Base-by-base conservation (phyloP, 1,140 invertebrate genomes). In the Sitophilus oryzae region DNA sequence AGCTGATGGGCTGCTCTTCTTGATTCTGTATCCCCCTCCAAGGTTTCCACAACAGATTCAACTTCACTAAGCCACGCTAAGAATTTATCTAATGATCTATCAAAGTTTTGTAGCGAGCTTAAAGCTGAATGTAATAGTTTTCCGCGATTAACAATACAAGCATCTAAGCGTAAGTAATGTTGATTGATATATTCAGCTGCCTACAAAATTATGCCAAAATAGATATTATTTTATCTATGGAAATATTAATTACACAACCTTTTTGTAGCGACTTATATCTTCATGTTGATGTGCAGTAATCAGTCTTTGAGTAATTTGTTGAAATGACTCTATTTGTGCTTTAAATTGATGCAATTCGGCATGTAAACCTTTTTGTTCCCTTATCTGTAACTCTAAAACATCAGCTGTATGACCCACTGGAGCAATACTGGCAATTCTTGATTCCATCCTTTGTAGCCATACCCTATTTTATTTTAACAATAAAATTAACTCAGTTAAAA, bases 321-420 rank as follows among this genome's bases (percentile, higher is more conserved):
- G 92, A 74, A 96, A 91, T 59, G 86, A 75, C 67, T 96, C 93
- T 52, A 96, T 84, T 61, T 93, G 88, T 65, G 87, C 82, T 71
- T 95, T 93, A 76, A 92, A 93, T 69, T 93, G 89, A 68, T 93
- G 89, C 18, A 96, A 76, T 69, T 96, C 93, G 8, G 89, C 87
- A 69, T 95, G 91, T 72, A 93, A 85, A 25, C 94, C 91, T 82
- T 93, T 93, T 73, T 96, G 91, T 71, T 95, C 91, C 61, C 88
- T 78, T 3, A 93, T 79, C 71, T 95, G 91, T 56, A 85, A 82
- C 68, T 96, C 91, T 22, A 94, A 78, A 38, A 94, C 85, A 69
- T 93, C 90, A 25, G 90, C 88, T 1, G 90, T 92, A 69, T 92
- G 86, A 8, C 86, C 90, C n/a, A 91, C 85, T 11, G 84, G 77